Percentiles rank a stretch among this genome's conserved stretches.
Conservation (phyloP, 2,797 vertebrate species). For the Sebastes melanostomus region DNA sequence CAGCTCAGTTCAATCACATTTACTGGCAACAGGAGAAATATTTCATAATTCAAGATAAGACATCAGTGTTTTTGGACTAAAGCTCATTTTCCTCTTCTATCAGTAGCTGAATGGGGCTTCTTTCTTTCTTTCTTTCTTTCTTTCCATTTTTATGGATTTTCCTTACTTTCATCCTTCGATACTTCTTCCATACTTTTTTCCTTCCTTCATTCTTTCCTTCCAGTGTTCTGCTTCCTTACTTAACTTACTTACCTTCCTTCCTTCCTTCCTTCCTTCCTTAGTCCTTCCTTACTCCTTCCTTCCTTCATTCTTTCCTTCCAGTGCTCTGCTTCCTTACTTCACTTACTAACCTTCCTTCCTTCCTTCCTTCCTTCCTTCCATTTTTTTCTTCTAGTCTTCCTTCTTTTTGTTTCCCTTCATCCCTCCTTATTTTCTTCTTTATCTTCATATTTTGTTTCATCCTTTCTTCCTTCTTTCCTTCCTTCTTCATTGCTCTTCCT, state of each 20-base stretch:
- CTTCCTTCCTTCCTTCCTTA: not conserved
- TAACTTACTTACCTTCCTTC: too few species aligned
- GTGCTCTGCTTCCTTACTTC: too few species aligned
- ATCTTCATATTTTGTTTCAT: too few species aligned
- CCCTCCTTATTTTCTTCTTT: not conserved
- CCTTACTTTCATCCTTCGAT: too few species aligned
- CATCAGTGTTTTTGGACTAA: slow-evolving; percentile 6
- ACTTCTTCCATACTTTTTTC: not conserved
- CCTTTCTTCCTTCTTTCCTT: too few species aligned
- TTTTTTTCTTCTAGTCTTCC: too few species aligned
- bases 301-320: not conserved
- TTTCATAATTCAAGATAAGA: slow-evolving; percentile 16
- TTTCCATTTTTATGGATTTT: not conserved
- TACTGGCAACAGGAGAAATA: slow-evolving; percentile 4
- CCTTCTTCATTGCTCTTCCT: not conserved
- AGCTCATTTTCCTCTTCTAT: slow-evolving; percentile 4
- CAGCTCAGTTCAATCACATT: slow-evolving; percentile 29
- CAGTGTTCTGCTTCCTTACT: too few species aligned
- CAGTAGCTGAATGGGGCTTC: not conserved
- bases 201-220: not conserved
- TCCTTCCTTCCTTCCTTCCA: not conserved
- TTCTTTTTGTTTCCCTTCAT: not conserved
- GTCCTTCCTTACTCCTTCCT: not conserved
- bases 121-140: not conserved
- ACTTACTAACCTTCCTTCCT: not conserved